Base-by-base conservation (phyloP, 2,797 vertebrate genomes). In the Poliocrania exsul region DNA sequence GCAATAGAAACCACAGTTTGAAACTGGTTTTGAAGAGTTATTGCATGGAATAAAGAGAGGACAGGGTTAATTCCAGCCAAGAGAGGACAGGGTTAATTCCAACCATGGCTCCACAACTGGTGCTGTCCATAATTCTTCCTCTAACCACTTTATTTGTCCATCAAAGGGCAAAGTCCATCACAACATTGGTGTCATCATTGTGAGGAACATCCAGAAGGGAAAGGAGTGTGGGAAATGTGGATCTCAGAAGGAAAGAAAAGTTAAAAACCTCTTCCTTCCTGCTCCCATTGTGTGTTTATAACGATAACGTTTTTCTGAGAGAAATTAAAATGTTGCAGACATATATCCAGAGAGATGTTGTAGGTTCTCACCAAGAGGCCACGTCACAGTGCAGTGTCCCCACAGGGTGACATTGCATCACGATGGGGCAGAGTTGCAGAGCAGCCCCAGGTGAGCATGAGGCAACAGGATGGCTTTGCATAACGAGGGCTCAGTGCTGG, bases 381-480 rank as follows among this genome's bases (percentile, higher is more conserved):
- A 24, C 49, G 60, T 81, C 69, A 29, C 25, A 25, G 33, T 10
- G 25, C 1, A 9, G 54, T 66, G 75, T 81, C 58, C 33, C 50
- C 46, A 2, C 37, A 9, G 6, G 11, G 40, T 40, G 72, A 40
- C 71, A 37, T 77, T 82, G 86, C 92, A 71, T 70, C 74, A 84
- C 1, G 7, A 8, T 1, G 37, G 16, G 71, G 44, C 20, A 14
- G 71, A 1, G 82, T 46, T 56, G 60, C 95, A 86, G 77, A 1
- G 57, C 82, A 50, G 77, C 80, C 85, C 29, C 58, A 7, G 71
- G 70, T 66, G 51, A 66, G 46, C 71, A 33, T 51, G 74, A 82
- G 74, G 92, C 93, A 91, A 78, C 1, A 50, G 4, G 46, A 7
- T 13, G 81, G 28, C 47, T 95, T 93, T 96, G 75, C 92, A 46